Percentiles rank a stretch among this genome's conserved stretches.
Conservation (phyloP, 2,888 invertebrate genomes). For the Chymomyza amoena region DNA sequence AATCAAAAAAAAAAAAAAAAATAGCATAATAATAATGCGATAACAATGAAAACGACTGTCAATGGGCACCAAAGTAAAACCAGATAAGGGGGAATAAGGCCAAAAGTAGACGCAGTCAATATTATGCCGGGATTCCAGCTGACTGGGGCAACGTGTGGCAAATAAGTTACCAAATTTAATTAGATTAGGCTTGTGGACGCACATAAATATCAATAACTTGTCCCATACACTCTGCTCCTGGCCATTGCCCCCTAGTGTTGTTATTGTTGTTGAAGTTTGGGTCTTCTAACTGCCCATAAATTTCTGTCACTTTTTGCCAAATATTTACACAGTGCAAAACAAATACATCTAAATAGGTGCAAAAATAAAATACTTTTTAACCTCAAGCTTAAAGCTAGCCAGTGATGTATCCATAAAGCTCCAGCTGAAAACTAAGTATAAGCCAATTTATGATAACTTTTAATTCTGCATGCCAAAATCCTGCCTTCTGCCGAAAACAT, state of each 20-base stretch:
- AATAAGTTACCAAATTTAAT: slow-evolving; percentile 52
- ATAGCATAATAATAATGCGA: slow-evolving; percentile 25
- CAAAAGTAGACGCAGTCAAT: background rate
- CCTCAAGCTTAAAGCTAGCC: background rate
- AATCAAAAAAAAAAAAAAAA: background rate
- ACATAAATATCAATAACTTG: slow-evolving; percentile 36
- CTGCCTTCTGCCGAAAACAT: too few relatives aligned
- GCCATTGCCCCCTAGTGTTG: background rate
- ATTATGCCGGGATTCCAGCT: background rate
- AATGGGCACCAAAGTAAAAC: slow-evolving; percentile 13
- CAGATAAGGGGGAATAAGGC: background rate
- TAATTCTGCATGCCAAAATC: too few relatives aligned
- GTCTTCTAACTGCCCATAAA: background rate
- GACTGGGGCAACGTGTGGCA: slow-evolving; percentile 12
- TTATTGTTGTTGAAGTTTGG: slow-evolving; percentile 24
- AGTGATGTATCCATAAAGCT: background rate
- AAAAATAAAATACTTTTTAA: background rate
- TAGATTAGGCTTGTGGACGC: slow-evolving; percentile 49
- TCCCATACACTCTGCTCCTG: slow-evolving; percentile 12
- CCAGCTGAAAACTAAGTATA: background rate
- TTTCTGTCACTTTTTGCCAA: background rate
- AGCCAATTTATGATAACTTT: too few relatives aligned
- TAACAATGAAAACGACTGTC: slow-evolving; percentile 40
- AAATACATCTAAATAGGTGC: background rate
- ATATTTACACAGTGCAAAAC: background rate